Evolutionary conservation across 1,140 invertebrate genomes (phyloP).

Genomic region (Reticulitermes speratus): DNA sequence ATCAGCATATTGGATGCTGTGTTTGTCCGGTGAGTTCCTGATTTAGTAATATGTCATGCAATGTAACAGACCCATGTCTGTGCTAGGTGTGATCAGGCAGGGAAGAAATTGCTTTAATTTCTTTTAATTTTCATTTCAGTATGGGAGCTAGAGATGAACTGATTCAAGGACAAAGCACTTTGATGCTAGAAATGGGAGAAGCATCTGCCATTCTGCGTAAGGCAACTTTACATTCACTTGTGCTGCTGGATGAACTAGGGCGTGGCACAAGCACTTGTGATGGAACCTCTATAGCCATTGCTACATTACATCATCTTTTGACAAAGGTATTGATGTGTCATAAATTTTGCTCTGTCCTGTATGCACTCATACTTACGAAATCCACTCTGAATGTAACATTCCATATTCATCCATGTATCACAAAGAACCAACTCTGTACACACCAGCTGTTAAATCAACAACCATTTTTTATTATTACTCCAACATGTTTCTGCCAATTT

Average conservation of each 20-base stretch:
- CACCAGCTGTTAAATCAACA: too few relatives aligned
- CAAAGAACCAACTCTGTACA: too few relatives aligned
- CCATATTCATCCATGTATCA: too few relatives aligned
- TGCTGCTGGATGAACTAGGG: conserved; percentile 63
- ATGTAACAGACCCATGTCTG: background rate
- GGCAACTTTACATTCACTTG: conserved; percentile 55
- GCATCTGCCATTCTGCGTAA: conserved; percentile 55
- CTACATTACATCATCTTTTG: conserved; percentile 21
- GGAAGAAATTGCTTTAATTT: background rate
- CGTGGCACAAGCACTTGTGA: conserved; percentile 64
- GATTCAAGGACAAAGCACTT: conserved; percentile 56
- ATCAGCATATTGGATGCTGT: conserved; percentile 57
- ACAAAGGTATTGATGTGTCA: background rate
- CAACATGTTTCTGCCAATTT: too few relatives aligned
- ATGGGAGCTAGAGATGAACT: conserved; percentile 59
- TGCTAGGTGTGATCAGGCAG: background rate
- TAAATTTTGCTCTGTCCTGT: too few relatives aligned
- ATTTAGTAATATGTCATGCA: too few relatives aligned
- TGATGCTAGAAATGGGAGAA: conserved; percentile 64
- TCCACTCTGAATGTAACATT: too few relatives aligned
- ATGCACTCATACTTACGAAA: too few relatives aligned
- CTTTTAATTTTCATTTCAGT: conserved; percentile 39
- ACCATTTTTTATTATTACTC: too few relatives aligned
- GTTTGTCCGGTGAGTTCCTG: conserved; percentile 46
- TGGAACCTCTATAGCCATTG: conserved; percentile 58